Evolutionary conservation across 2,797 vertebrate species (phyloP).

Genomic region (Malurus splendens): DNA sequence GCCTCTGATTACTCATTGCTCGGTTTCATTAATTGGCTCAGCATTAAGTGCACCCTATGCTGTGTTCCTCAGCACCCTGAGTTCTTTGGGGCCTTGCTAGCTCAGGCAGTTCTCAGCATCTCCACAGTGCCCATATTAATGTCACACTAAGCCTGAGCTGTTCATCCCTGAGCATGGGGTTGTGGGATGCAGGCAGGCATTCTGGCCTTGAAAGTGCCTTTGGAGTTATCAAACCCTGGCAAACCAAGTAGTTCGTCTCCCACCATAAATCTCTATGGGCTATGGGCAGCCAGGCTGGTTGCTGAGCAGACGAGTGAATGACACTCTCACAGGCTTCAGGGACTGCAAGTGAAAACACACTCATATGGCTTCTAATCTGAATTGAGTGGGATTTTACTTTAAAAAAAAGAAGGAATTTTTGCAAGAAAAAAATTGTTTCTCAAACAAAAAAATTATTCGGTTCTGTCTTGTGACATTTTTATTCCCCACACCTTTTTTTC

Average conservation of each 20-base stretch:
- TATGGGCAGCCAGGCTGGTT: neutral
- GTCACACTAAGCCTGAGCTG: fast-evolving
- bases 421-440: neutral
- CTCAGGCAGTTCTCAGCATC: neutral
- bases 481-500: neutral
- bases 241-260: neutral
- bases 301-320: neutral
- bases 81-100: too few relatives aligned
- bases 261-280: neutral
- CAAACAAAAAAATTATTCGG: neutral
- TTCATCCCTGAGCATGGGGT: neutral
- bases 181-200: fast-evolving
- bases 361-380: neutral
- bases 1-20: fast-evolving
- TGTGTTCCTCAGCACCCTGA: neutral
- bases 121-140: fast-evolving
- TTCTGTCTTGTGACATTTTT: neutral
- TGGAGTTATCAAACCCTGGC: neutral
- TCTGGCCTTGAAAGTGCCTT: neutral
- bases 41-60: fast-evolving
- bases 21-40: neutral
- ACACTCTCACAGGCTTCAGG: neutral
- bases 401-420: neutral
- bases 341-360: neutral
- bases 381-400: neutral